Evolutionary conservation across 2,888 invertebrate genomes (phyloP).

Genomic region (Hermaeophaga mercurialis): DNA sequence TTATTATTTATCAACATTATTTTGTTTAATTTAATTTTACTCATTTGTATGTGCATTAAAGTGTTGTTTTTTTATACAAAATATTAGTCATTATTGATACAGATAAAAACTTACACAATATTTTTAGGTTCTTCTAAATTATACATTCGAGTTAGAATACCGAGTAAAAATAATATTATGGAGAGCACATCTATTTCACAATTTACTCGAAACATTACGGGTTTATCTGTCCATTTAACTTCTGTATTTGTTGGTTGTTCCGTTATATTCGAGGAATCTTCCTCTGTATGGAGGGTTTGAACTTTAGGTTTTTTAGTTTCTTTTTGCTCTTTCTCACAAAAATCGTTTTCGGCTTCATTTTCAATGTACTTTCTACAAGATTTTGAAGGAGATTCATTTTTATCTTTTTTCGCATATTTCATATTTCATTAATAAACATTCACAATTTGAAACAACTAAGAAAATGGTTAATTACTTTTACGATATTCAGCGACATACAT

Average conservation of each 20-base stretch:
- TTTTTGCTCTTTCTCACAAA: not conserved
- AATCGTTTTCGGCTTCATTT: not conserved
- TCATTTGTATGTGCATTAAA: no score
- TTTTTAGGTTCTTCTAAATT: constrained; percentile 81
- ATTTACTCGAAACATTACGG: constrained; percentile 60
- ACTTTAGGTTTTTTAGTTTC: constrained; percentile 26
- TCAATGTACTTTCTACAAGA: constrained; percentile 7
- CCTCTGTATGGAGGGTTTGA: constrained; percentile 29
- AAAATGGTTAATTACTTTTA: no score
- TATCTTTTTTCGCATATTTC: constrained; percentile 35
- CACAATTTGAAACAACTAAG: not conserved
- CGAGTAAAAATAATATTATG: constrained; percentile 69
- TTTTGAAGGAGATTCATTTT: constrained; percentile 28
- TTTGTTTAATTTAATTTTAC: no score
- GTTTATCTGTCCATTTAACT: constrained; percentile 15
- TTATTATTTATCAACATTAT: no score
- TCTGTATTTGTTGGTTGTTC: constrained; percentile 4
- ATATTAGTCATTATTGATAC: no score
- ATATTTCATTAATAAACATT: constrained; percentile 25
- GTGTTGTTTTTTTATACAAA: no score
- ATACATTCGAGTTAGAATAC: constrained; percentile 80
- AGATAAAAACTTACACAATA: constrained; percentile 91
- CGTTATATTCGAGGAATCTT: constrained; percentile 18
- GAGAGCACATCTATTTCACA: constrained; percentile 80
- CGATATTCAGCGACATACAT: no score